Evolutionary conservation across 2,888 invertebrate species (phyloP).

Genomic region (Lepidochrysops patricia): DNA sequence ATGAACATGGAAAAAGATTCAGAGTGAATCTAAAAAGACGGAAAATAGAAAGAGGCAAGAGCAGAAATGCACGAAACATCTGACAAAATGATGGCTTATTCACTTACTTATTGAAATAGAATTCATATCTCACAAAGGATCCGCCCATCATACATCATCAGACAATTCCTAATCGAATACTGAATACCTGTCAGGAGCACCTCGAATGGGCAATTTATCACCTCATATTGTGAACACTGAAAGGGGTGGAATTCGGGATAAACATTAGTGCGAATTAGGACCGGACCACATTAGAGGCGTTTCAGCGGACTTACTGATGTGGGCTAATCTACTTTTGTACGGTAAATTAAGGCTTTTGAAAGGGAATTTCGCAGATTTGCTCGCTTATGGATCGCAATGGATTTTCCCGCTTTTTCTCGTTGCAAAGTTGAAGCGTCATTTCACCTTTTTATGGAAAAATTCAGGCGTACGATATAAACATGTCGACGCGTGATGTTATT

Average conservation of each 20-base stretch:
- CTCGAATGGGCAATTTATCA: slow-evolving; percentile 14
- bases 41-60: neutral
- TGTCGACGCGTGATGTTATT: too few species aligned
- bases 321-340: slow-evolving; percentile 6
- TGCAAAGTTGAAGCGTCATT: too few species aligned
- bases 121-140: slow-evolving; percentile 8
- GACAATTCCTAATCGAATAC: slow-evolving; percentile 14
- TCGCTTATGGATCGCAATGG: neutral
- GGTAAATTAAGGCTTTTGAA: slow-evolving; percentile 3
- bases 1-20: too few species aligned
- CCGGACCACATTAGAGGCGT: slow-evolving; percentile 13
- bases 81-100: slow-evolving; percentile 9
- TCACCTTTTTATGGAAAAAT: too few species aligned
- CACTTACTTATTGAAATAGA: slow-evolving; percentile 4
- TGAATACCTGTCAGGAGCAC: slow-evolving; percentile 16
- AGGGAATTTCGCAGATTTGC: neutral
- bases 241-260: slow-evolving; percentile 14
- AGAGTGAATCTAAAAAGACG: neutral
- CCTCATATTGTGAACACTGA: slow-evolving; percentile 16
- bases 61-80: neutral
- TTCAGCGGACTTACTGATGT: slow-evolving; percentile 6
- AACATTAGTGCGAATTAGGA: slow-evolving; percentile 16
- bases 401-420: neutral
- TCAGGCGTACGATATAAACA: too few species aligned
- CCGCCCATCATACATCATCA: slow-evolving; percentile 11